phyloP scores from a whole-genome alignment of 2,888 invertebrate genomes.

The Nomada ruficornis region DNA sequence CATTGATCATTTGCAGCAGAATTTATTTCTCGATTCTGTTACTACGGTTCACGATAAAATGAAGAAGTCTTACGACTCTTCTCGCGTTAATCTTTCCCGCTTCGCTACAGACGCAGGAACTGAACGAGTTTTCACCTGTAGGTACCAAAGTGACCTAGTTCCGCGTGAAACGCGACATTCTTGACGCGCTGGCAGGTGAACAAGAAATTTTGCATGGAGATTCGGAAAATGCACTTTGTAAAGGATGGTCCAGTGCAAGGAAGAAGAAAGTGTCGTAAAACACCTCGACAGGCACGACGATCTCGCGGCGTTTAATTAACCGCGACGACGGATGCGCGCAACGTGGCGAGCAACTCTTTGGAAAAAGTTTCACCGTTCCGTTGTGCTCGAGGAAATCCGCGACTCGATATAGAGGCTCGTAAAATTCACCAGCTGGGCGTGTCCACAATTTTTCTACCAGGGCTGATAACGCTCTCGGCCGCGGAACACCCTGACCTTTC shows the following conservation, averaged over 20 bases:
- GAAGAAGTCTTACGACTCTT: background rate
- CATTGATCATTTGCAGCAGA: background rate
- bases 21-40: background rate
- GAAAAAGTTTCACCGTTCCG: conserved; percentile 34
- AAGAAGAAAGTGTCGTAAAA: conserved; percentile 68
- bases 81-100: background rate
- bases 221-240: conserved; percentile 12
- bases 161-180: background rate
- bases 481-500: conserved; percentile 4
- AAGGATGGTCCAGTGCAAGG: conserved; percentile 17
- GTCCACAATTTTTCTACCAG: background rate
- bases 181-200: background rate
- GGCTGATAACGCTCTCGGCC: background rate
- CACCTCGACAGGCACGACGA: conserved; percentile 8
- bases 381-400: conserved; percentile 23
- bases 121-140: background rate
- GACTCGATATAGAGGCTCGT: background rate
- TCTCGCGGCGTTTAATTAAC: conserved; percentile 53
- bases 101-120: conserved; percentile 7
- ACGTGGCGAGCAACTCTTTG: background rate
- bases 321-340: conserved; percentile 35
- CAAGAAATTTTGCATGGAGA: background rate
- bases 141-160: background rate
- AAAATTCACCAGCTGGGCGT: conserved; percentile 27
- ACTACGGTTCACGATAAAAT: no score